These are phyloP conservation scores for Piprites chloris DNA, from an alignment of 2,113 vertebrate genomes.

Conservation along the genomic window DNA sequence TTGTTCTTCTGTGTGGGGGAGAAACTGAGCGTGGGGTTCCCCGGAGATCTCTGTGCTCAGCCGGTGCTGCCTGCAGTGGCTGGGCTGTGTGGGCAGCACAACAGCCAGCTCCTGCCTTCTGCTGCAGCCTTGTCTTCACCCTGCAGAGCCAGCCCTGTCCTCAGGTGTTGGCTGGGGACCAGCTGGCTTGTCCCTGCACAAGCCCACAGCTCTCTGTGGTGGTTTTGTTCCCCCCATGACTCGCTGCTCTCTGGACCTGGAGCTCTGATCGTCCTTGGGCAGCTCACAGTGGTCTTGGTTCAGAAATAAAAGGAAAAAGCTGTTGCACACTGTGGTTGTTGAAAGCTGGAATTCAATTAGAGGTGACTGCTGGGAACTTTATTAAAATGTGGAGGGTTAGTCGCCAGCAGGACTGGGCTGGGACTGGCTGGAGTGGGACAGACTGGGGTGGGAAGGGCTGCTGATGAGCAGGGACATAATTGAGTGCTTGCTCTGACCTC, in stretches of 20 bases:
- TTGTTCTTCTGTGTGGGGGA: background rate
- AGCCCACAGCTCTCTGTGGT: fast-evolving
- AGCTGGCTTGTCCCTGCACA: background rate
- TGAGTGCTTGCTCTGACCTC: background rate
- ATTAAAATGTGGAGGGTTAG: background rate
- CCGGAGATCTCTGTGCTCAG: background rate
- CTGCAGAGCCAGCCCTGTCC: background rate
- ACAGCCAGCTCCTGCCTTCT: background rate
- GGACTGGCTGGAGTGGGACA: background rate
- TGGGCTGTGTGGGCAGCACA: background rate
- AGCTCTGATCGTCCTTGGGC: background rate
- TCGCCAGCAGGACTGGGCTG: background rate
- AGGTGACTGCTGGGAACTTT: background rate
- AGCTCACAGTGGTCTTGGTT: background rate
- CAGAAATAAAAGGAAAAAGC: background rate
- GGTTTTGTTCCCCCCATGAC: background rate
- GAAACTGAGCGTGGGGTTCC: background rate
- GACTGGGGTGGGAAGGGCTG: background rate
- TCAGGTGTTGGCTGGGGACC: background rate
- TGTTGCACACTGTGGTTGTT: background rate
- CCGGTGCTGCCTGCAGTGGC: background rate
- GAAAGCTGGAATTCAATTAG: background rate
- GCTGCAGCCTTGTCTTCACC: background rate
- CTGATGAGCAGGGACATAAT: background rate
- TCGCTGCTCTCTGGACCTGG: background rate